Evolutionary conservation across 2,113 vertebrate genomes (phyloP), one percentile per base, ranked within the genome.

Genomic region (Mionectes macconnelli): DNA sequence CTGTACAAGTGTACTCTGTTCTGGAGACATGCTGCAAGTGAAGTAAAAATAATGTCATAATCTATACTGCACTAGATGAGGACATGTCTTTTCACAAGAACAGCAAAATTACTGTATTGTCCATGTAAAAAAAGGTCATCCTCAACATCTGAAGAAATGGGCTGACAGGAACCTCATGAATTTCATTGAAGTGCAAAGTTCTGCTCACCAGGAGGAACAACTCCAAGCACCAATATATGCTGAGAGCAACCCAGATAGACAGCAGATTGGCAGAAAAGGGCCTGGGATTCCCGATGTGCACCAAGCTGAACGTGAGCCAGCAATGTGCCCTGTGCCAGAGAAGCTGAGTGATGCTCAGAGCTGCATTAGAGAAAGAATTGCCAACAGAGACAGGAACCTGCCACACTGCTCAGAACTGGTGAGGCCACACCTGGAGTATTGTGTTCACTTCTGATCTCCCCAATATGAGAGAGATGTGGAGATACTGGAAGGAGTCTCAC

Each of bases 101-200:
- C 11, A 63, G 14, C 11, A 57, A 49, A 72, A 72, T 59, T 3
- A 53, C n/a, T 4, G 0, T 10, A 30, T 40, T 28, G 72, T 8
- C 25, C 18, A 28, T 31, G 15, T 3, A 76, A 59, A 79, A 27
- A 31, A 47, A 5, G 9, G 37, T 70, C n/a, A 19, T 37, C n/a
- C 44, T 50, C 15, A 24, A 13, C 4, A 22, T 31, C 15, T 23
- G 23, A 33, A 87, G 59, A 95, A 89, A 50, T 28, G 7, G 8
- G 8, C 14, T 59, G 35, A 69, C 7, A 45, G 15, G 8, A 84
- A 28, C 17, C 15, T 50, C 20, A 27, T 25, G 22, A 60, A 73
- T 3, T 33, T 84, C 22, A 40, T 13, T 0, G 0, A 78, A 76
- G 10, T 4, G 1, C 14, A 10, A 76, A 76, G 9, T 55, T 44